Base-by-base conservation (phyloP, 1,140 invertebrate species). In the Pygmarrhopalites habei region DNA sequence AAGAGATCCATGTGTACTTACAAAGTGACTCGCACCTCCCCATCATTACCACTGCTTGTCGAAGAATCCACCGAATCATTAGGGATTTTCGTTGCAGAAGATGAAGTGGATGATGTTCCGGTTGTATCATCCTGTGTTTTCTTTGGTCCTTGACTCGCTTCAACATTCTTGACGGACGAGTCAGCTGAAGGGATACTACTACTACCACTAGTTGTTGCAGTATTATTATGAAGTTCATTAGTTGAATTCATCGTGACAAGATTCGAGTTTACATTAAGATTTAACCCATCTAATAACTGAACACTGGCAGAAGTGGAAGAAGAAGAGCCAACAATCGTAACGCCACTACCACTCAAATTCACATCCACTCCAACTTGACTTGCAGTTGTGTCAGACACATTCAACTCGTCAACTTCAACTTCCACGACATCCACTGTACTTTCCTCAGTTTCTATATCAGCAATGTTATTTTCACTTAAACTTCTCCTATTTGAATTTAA, bases 331-430 rank as follows among this genome's bases (percentile, higher is more conserved):
- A n/a, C 49, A 4, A 52, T 35, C 32, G 39, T 39, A 26, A 10
- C 32, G 26, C 44, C 14, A 53, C 15, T 35, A 21, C 59, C 32
- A 17, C 46, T 49, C 1, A 49, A 7, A 28, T 44, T 46, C 14
- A 56, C n/a, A 25, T 62, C 52, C 2, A 62, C 12, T 4, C 41
- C 51, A 23, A 53, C 52, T 17, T 47, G 19, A 41, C 49, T 25
- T 47, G 26, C 49, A 15, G 29, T 46, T 12, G 51, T 46, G 35
- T 44, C 52, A 1, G 39, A 23, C 2, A 43, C 17, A n/a, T 32
- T 30, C 29, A 44, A 35, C 19, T 46, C 60, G 5, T 46, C 52
- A 21, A 61, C 47, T 61, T 61, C 59, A 43, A 61, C 59, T 41
- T 41, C 47, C 3, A 28, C 51, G 12, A 30, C 23, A 53, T 53